Evolutionary conservation across 2,113 vertebrate species (phyloP), one percentile per base, ranked within the genome.

Genomic region (Petromus typicus): DNA sequence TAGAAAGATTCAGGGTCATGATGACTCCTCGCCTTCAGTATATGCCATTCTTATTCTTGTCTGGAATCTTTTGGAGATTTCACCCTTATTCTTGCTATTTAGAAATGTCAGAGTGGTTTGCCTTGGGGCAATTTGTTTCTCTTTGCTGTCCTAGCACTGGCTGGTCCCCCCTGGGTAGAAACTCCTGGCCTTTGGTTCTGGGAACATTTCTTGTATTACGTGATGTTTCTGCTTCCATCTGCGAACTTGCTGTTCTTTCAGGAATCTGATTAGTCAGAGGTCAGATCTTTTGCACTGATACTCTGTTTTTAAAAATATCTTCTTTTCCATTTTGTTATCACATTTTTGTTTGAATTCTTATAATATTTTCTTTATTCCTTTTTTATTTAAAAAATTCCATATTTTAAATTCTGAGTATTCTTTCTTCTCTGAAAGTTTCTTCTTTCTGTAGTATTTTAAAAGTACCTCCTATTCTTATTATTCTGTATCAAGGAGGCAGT

Each of bases 111-210:
- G 57, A 91, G 80, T 69, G 85, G 86, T 92, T 96, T 95, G 51
- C 43, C n/a, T 82, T 86, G 71, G 66, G 81, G 69, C 96, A 83
- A 57, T 82, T 97, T 92, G 91, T 69, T 96, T 97, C 90, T 94
- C 64, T 80, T 92, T 94, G 75, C 48, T 91, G 73, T 93, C 37
- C 92, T 87, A 94, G 79, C 22, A 69, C 37, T 75, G 76, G 48
- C 78, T 86, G 48, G 84, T 37, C 56, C n/a, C 88, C 93, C 93
- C 59, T 54, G 3, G 51, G 94, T 89, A 69, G 95, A 97, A 97
- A 89, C 27, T 37, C 32, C 45, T 54, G 56, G 89, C 67, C 75
- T 96, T 96, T 89, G 32, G 67, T 93, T 96, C 82, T 91, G 89
- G 89, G 73, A 95, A 94, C 22, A 34, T 80, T 89, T 92, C 34